Evolutionary conservation across 2,113 vertebrate species (phyloP).

Genomic region (Chaetodon auriga): DNA sequence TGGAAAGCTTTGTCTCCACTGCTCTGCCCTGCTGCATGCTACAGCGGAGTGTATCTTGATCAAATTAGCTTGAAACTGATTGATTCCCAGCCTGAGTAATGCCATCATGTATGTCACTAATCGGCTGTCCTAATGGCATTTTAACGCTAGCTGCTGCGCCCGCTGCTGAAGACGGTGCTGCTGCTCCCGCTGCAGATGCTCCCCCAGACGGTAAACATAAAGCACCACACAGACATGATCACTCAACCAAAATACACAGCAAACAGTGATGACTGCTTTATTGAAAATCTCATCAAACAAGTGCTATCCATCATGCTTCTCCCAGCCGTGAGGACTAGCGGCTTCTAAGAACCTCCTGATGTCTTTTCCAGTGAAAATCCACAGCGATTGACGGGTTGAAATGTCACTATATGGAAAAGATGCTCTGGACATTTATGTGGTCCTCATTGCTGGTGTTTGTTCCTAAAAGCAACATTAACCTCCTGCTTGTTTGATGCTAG

Average conservation of each 20-base stretch:
- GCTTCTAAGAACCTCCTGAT: slow-evolving; percentile 1
- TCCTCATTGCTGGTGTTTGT: slow-evolving; percentile 18
- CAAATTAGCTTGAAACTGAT: slow-evolving; percentile 26
- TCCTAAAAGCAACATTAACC: slow-evolving; percentile 32
- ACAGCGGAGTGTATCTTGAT: slow-evolving; percentile 8
- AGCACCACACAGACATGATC: slow-evolving; percentile 5
- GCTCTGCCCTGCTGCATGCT: slow-evolving; percentile 40
- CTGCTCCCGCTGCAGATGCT: background rate
- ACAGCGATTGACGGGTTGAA: background rate
- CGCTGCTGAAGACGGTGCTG: slow-evolving; percentile 35
- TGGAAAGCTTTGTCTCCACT: background rate
- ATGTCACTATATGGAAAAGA: slow-evolving; percentile 9
- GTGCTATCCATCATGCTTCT: background rate
- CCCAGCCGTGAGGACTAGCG: background rate
- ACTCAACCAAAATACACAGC: background rate
- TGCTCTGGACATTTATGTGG: background rate
- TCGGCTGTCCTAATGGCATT: slow-evolving; percentile 55
- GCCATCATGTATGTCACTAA: slow-evolving; percentile 28
- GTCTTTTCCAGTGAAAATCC: slow-evolving; percentile 3
- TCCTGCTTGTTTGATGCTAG: slow-evolving; percentile 59
- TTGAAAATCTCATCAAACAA: background rate
- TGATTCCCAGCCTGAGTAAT: slow-evolving; percentile 36
- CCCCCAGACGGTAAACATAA: slow-evolving; percentile 61
- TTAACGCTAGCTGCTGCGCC: slow-evolving; percentile 53
- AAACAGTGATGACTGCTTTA: slow-evolving; percentile 7